Conservation (phyloP, 2,113 vertebrate species). For the Aptenodytes forsteri region DNA sequence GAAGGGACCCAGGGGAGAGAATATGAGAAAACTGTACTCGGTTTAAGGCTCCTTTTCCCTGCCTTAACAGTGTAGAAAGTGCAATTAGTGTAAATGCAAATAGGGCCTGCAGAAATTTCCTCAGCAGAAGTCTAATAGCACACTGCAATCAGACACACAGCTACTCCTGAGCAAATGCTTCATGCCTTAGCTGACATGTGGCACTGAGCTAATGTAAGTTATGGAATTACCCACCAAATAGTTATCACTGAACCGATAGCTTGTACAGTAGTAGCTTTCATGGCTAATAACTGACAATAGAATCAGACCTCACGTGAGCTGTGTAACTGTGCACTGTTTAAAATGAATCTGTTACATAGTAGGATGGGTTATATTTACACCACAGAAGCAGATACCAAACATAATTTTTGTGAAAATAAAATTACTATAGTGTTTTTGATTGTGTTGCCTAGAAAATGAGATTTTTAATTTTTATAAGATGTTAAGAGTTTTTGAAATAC, state of each 20-base stretch:
- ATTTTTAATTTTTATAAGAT: neutral
- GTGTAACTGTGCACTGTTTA: neutral
- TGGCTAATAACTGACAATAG: neutral
- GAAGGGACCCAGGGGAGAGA: neutral
- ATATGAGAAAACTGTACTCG: neutral
- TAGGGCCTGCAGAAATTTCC: neutral
- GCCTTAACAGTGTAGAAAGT: neutral
- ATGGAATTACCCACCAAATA: neutral
- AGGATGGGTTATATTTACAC: neutral
- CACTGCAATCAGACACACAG: neutral
- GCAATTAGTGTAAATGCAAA: neutral
- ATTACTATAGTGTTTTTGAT: neutral
- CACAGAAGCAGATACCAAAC: neutral
- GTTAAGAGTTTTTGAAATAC: neutral
- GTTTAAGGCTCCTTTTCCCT: neutral
- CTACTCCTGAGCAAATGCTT: neutral
- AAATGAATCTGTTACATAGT: neutral
- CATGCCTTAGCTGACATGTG: neutral
- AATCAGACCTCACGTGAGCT: neutral
- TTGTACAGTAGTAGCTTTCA: slow-evolving; percentile 9
- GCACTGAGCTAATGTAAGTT: neutral
- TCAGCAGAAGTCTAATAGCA: neutral
- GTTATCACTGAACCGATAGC: neutral
- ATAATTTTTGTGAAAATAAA: neutral
- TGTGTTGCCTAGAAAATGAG: neutral